phyloP scores from a whole-genome alignment of 1,140 invertebrate species.

The Melanaphis sacchari region DNA sequence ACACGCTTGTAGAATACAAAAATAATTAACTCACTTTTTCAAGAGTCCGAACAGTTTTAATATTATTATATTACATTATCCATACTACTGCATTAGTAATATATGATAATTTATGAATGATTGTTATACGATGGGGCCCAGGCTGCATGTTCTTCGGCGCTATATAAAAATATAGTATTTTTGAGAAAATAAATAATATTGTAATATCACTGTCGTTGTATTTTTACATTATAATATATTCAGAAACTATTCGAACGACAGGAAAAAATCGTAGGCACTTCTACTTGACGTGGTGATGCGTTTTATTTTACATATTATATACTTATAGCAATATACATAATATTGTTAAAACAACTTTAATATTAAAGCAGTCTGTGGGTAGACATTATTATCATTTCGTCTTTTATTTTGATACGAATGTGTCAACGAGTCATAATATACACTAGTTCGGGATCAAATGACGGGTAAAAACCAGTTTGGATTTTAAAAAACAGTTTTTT shows the following conservation, averaged over 20 bases:
- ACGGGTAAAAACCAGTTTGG: neutral
- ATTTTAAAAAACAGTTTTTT: neutral
- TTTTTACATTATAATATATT: neutral
- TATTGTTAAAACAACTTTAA: neutral
- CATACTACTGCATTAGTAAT: neutral
- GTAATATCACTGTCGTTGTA: neutral
- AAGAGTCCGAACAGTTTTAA: neutral
- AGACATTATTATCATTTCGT: neutral
- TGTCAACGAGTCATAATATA: neutral
- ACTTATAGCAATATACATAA: neutral
- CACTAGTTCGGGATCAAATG: neutral
- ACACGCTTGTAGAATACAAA: neutral
- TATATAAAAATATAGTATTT: neutral
- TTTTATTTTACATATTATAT: neutral
- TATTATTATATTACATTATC: neutral
- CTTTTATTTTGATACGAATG: neutral
- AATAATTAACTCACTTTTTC: neutral
- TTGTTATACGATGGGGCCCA: neutral
- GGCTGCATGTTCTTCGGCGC: neutral
- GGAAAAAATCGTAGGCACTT: neutral
- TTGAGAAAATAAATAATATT: conserved; percentile 1
- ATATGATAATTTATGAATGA: neutral
- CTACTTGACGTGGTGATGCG: neutral
- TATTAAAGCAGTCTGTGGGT: neutral
- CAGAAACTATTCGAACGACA: neutral